Conservation (phyloP, 2,797 vertebrate species). For the Acipenser oxyrinchus region DNA sequence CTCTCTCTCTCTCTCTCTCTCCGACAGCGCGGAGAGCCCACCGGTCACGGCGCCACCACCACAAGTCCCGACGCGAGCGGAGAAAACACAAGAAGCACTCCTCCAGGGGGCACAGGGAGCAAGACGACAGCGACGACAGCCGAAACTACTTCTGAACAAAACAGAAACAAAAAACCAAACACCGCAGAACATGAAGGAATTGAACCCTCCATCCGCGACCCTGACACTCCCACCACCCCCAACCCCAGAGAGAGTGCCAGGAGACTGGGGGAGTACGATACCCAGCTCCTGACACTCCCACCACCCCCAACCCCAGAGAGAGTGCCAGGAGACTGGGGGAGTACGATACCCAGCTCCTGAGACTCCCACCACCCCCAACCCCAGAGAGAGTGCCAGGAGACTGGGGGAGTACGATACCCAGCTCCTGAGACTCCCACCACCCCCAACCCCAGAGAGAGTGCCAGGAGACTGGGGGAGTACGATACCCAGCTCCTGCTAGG, state of each 20-base stretch:
- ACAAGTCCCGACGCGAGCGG: slow-evolving; percentile 79
- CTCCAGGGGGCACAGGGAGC: slow-evolving; percentile 54
- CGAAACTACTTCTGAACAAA: slow-evolving; percentile 59
- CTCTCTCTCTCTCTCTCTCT: slow-evolving; percentile 14
- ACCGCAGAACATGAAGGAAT: neutral
- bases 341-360: too few relatives aligned
- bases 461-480: slow-evolving; percentile 35
- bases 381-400: too few relatives aligned
- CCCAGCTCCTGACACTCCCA: too few relatives aligned
- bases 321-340: too few relatives aligned
- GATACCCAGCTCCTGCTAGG: slow-evolving; percentile 39
- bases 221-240: neutral
- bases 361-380: too few relatives aligned
- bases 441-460: slow-evolving; percentile 25
- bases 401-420: too few relatives aligned
- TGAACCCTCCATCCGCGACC: slow-evolving; percentile 27
- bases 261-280: too few relatives aligned
- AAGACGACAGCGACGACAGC: slow-evolving; percentile 45
- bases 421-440: slow-evolving; percentile 31
- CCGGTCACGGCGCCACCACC: slow-evolving; percentile 77
- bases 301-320: too few relatives aligned
- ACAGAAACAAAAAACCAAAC: slow-evolving; percentile 17
- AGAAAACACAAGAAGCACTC: slow-evolving; percentile 77
- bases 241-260: too few relatives aligned
- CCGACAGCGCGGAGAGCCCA: slow-evolving; percentile 74